phyloP scores from a whole-genome alignment of 2,113 vertebrate species.

The Tetraodon nigroviridis region DNA sequence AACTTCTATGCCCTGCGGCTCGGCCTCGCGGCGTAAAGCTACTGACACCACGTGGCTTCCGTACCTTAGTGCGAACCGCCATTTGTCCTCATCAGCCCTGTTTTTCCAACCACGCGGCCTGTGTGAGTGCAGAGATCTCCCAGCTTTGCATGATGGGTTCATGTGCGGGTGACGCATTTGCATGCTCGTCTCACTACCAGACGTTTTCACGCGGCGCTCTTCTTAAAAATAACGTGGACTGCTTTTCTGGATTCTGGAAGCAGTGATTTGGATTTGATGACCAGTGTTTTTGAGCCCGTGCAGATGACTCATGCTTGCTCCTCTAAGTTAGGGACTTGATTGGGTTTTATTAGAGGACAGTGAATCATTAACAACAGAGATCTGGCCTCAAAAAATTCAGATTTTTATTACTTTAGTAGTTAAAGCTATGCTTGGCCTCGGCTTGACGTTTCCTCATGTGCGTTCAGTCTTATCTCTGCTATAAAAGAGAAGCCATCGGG shows the following conservation, averaged over 20 bases:
- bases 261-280: neutral
- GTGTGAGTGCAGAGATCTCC: constrained; percentile 39
- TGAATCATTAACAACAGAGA: neutral
- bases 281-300: neutral
- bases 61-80: constrained; percentile 32
- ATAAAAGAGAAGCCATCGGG: neutral
- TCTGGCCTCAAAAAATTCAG: too few species aligned
- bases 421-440: neutral
- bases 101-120: constrained; percentile 22
- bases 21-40: constrained; percentile 46
- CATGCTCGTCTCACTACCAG: constrained; percentile 33
- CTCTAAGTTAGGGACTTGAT: neutral
- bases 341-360: neutral
- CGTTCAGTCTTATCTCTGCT: neutral
- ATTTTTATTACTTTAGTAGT: too few species aligned
- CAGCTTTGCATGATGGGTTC: constrained; percentile 58
- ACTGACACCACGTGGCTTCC: constrained; percentile 21
- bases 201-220: neutral
- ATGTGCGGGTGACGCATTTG: constrained; percentile 24
- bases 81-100: constrained; percentile 13
- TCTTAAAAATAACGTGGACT: neutral
- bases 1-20: constrained; percentile 38
- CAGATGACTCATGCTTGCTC: neutral
- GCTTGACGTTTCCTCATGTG: neutral
- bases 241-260: too few species aligned